Evolutionary conservation across 2,888 invertebrate genomes (phyloP).

Genomic region (Drosophila subquinaria): DNA sequence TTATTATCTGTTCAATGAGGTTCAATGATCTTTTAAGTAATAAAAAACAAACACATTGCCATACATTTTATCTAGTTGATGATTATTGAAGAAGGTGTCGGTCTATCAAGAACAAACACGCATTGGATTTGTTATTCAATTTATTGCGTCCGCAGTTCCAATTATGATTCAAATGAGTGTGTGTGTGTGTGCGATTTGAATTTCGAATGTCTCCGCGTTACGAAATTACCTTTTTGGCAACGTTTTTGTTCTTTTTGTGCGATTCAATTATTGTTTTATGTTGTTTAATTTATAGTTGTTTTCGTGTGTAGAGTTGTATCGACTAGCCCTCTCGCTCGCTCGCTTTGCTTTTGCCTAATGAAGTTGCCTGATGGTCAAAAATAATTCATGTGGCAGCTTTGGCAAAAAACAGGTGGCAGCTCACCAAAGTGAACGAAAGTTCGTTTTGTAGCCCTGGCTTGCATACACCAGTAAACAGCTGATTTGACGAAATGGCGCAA

Average conservation of each 20-base stretch:
- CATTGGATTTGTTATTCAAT: neutral
- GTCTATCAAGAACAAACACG: neutral
- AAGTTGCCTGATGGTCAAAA: too few relatives aligned
- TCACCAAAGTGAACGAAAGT: too few relatives aligned
- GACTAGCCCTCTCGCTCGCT: too few relatives aligned
- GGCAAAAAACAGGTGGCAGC: too few relatives aligned
- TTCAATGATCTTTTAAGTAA: conserved; percentile 41
- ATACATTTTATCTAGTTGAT: conserved; percentile 18
- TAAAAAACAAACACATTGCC: neutral
- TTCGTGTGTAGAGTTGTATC: conserved; percentile 19
- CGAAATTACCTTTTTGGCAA: conserved; percentile 70
- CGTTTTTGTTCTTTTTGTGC: conserved; percentile 45
- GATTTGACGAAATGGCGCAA: conserved; percentile 6
- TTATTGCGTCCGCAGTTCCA: neutral
- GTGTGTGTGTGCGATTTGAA: neutral
- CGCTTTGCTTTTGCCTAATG: too few relatives aligned
- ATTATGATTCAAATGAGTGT: neutral
- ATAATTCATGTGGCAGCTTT: too few relatives aligned
- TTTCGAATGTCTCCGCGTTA: neutral
- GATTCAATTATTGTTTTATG: conserved; percentile 28
- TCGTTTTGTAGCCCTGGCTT: conserved; percentile 26
- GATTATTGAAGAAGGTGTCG: neutral
- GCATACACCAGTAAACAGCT: conserved; percentile 32
- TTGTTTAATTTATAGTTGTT: conserved; percentile 49
- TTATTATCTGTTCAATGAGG: conserved; percentile 17